Base-by-base conservation (phyloP, 2,888 invertebrate genomes). In the Fragum whitleyi region DNA sequence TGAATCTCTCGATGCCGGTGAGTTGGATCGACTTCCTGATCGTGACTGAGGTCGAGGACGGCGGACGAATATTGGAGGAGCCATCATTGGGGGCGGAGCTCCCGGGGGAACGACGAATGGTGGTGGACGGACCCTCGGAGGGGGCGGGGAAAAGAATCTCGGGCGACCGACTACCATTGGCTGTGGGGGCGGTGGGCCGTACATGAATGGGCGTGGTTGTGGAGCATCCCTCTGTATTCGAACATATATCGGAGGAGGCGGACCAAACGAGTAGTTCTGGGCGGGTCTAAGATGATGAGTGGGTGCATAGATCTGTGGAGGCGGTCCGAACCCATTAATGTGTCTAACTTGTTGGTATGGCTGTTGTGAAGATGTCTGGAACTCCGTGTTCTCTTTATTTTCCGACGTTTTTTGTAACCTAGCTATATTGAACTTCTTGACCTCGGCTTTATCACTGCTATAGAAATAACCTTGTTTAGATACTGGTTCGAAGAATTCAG, bases 401-500 rank as follows among this genome's bases (percentile, higher is more conserved):
- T 74, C 70, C 23, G 61, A 42, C 29, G 73, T 26, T 9, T 74
- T 80, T 9, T 85, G 81, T 29, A 84, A 77, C 59, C 83, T 85
- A 77, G 88, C 86, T 23, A 93, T 87, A 39, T 90, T 91, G 82
- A 89, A 93, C 39, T 87, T 92, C 68, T 89, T 90, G 11, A 92
- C 90, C 65, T 91, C 90, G 0, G 90, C 81, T 14, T 87, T 87
- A 9, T 84, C 80, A 14, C 90, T 88, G 59, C 90, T 88, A 84
- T 93, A 93, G 88, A 92, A 92, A 72, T 92, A 93, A 6, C 93
- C 93, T 16, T 90, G 87, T 7, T 82, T 69, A 0, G 92, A 92
- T 0, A 92, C 90, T 5, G 89, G 83, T n/a, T 91, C 91, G 74
- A 87, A 90, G 74, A 91, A 92, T 75, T 91, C 92, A 0, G 90